Conservation (phyloP, 2,113 vertebrate species). For the Chunga burmeisteri region DNA sequence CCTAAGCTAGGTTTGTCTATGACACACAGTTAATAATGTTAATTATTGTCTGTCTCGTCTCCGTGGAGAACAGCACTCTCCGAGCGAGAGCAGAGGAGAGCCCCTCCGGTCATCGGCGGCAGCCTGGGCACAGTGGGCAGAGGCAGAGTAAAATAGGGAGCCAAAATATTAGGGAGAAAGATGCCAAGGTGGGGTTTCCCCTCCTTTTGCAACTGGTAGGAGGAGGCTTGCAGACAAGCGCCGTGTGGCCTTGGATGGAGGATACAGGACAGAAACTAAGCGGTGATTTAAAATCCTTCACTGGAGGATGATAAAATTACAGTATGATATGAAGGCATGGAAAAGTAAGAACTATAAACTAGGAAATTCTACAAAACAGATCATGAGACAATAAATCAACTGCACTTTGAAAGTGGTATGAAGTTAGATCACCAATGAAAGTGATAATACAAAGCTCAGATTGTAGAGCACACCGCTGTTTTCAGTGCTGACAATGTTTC, state of each 20-base stretch:
- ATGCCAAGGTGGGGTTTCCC: not conserved
- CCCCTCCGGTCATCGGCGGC: accelerated
- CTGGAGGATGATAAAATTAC: not conserved
- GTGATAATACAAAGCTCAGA: not conserved
- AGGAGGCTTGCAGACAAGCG: not conserved
- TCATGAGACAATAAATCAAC: not conserved
- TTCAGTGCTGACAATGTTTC: not conserved
- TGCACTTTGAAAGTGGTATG: not conserved
- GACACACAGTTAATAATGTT: not conserved
- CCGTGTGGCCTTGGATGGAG: not conserved
- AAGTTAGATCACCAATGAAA: not conserved
- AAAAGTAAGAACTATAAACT: not conserved
- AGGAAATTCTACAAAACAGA: not conserved
- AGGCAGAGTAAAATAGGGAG: not conserved
- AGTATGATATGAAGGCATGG: not conserved
- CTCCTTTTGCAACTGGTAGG: not conserved
- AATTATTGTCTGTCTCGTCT: constrained; percentile 11
- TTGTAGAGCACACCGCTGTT: not conserved
- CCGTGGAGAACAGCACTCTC: accelerated
- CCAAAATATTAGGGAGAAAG: not conserved
- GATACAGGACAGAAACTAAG: not conserved
- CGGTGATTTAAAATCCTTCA: not conserved
- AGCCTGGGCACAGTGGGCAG: not conserved
- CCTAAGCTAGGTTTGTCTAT: not conserved
- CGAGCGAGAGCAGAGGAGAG: not conserved